Evolutionary conservation across 2,888 invertebrate genomes (phyloP).

Genomic region (Pheosia gnoma): DNA sequence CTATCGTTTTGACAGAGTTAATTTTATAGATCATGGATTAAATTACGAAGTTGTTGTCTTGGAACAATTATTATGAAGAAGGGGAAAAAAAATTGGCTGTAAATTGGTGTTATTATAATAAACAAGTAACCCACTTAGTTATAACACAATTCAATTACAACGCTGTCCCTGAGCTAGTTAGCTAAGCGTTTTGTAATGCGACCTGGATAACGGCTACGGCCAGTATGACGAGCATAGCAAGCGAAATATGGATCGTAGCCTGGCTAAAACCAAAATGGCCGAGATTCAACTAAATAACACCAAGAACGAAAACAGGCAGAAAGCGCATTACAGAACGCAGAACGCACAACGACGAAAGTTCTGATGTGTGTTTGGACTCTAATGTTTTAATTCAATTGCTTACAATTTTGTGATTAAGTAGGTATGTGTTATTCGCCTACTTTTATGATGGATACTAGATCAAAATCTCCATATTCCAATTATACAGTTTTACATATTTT

Average conservation of each 20-base stretch:
- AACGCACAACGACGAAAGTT: no score
- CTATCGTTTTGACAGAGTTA: no score
- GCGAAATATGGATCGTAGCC: slow-evolving; percentile 3
- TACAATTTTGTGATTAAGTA: no score
- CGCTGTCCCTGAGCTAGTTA: slow-evolving; percentile 77
- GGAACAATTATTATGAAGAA: slow-evolving; percentile 16
- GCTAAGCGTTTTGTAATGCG: slow-evolving; percentile 71
- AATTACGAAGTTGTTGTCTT: not conserved
- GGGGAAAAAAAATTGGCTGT: slow-evolving; percentile 17
- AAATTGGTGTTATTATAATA: slow-evolving; percentile 25
- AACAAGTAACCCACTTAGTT: slow-evolving; percentile 39
- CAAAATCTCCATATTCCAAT: slow-evolving; percentile 30
- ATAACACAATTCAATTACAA: slow-evolving; percentile 70
- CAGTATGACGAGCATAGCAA: slow-evolving; percentile 29
- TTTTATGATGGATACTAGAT: slow-evolving; percentile 9
- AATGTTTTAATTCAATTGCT: no score
- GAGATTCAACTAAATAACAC: no score
- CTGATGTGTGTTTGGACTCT: no score
- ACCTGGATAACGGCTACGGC: slow-evolving; percentile 66
- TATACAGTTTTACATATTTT: slow-evolving; percentile 27
- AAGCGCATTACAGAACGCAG: no score
- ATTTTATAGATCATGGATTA: not conserved
- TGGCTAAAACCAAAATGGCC: not conserved
- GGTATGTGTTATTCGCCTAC: no score
- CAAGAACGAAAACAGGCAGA: no score